These are phyloP conservation scores for Heliothis subflexa DNA, from an alignment of 1,140 invertebrate species.

Conservation along the genomic window DNA sequence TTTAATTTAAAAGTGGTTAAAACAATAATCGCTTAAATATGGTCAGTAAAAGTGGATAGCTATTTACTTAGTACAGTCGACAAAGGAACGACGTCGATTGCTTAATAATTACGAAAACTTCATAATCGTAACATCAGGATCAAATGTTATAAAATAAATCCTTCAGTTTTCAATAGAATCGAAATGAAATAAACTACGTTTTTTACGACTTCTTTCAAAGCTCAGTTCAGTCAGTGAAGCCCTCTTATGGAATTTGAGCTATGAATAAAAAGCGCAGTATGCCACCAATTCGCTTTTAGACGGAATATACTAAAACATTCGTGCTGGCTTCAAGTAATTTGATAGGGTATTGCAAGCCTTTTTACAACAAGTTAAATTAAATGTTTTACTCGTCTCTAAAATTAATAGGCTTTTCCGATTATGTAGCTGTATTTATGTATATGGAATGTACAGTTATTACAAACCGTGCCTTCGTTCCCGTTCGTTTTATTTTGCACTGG, in stretches of 20 bases:
- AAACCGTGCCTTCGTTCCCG: conserved; percentile 13
- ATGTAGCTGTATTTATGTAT: conserved; percentile 10
- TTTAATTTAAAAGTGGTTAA: no score
- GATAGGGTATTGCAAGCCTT: background rate
- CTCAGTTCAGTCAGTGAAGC: background rate
- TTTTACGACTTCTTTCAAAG: conserved; percentile 12
- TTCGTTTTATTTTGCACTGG: conserved; percentile 34
- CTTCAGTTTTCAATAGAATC: background rate
- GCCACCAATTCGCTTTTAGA: background rate
- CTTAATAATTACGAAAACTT: no score
- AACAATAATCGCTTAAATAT: no score
- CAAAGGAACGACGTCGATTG: no score
- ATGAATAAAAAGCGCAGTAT: conserved; percentile 14
- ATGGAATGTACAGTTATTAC: conserved; percentile 29
- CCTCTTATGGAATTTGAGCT: conserved; percentile 1
- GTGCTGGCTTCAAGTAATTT: conserved; percentile 12
- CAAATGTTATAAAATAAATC: no score
- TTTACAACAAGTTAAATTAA: background rate
- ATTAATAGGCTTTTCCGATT: background rate
- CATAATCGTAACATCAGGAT: no score
- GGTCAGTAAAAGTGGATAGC: no score
- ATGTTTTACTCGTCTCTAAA: background rate
- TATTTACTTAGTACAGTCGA: no score
- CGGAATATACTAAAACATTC: background rate
- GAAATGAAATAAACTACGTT: background rate